Base-by-base conservation (phyloP, 2,888 invertebrate genomes). In the Folsomia candida region DNA sequence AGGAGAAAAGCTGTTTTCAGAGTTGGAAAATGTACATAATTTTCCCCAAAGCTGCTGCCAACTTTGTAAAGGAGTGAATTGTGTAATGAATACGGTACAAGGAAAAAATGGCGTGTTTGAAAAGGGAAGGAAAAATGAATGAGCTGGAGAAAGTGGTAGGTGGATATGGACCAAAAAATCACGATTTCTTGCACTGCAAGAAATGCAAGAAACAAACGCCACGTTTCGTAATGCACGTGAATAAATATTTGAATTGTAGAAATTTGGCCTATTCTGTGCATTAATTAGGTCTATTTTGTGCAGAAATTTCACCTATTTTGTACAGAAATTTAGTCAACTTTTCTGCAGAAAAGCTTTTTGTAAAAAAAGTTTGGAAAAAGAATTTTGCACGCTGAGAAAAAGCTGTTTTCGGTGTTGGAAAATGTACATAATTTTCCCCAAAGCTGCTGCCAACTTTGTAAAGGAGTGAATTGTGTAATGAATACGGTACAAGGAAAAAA, bases 81-180 rank as follows among this genome's bases (percentile, higher is more conserved):
- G 54, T 54, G 22, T 54, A 54, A 54, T 54, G 54, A 54, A 54
- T 54, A n/a, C 22, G 54, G n/a, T 6, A 54, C 54, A 54, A 54
- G 54, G 54, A 6, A 14, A 37, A 14, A 37, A 37, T 14, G 37
- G 37, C 4, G 14, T 37, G 37, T 37, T 14, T 14, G 14, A 37
- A 37, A 37, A 37, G 14, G 4, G 37, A 37, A 37, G 37, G 54
- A 54, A n/a, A 54, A 54, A 54, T 6, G 47, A 47, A 47, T 47
- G 47, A 47, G 47, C 37, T 14, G 37, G 37, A 37, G 37, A 14
- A 37, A 37, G 14, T 37, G 14, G 37, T 4, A 37, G 37, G 37
- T 14, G n/a, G n/a, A n/a, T n/a, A 37, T 9, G 37, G 37, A 37
- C 4, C 37, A 37, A n/a, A n/a, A n/a, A n/a, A n/a, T n/a, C n/a